phyloP scores from a whole-genome alignment of 2,113 vertebrate species.

The Chinchilla lanigera region DNA sequence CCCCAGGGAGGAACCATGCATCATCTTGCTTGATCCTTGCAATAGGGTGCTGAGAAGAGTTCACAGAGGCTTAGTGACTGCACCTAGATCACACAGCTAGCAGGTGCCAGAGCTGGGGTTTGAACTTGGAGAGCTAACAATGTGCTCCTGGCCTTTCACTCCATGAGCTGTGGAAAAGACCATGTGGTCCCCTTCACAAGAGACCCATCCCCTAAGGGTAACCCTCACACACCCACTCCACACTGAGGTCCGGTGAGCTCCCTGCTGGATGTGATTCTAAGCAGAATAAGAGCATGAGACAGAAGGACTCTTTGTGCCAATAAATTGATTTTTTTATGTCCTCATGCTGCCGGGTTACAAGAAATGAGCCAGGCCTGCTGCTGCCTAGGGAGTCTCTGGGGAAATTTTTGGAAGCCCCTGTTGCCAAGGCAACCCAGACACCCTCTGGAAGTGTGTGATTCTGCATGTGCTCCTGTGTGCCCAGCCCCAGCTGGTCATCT shows the following conservation, averaged over 20 bases:
- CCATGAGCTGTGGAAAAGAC: neutral
- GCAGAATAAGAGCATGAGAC: neutral
- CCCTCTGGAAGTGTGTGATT: slow-evolving; percentile 10
- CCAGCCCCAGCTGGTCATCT: neutral
- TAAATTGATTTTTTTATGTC: slow-evolving; percentile 71
- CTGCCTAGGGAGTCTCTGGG: slow-evolving; percentile 49
- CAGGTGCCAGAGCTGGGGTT: neutral
- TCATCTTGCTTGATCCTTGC: neutral
- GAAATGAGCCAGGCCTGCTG: slow-evolving; percentile 55
- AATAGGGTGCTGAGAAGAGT: neutral
- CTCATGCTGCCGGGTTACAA: slow-evolving; percentile 50
- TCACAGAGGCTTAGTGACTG: neutral
- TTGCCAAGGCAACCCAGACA: slow-evolving; percentile 65
- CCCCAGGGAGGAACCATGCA: rapidly evolving
- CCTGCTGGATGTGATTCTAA: neutral
- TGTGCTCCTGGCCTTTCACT: neutral
- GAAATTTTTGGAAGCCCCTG: slow-evolving; percentile 57
- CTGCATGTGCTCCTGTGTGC: neutral
- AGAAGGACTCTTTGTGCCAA: slow-evolving; percentile 53
- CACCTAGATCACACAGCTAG: neutral
- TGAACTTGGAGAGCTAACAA: neutral
- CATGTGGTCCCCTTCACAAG: neutral
- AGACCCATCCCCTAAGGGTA: neutral
- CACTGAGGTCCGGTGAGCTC: neutral
- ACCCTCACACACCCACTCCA: rapidly evolving